These are phyloP conservation scores for Drosophila orena DNA, from an alignment of 1,140 invertebrate species.

Conservation along the genomic window DNA sequence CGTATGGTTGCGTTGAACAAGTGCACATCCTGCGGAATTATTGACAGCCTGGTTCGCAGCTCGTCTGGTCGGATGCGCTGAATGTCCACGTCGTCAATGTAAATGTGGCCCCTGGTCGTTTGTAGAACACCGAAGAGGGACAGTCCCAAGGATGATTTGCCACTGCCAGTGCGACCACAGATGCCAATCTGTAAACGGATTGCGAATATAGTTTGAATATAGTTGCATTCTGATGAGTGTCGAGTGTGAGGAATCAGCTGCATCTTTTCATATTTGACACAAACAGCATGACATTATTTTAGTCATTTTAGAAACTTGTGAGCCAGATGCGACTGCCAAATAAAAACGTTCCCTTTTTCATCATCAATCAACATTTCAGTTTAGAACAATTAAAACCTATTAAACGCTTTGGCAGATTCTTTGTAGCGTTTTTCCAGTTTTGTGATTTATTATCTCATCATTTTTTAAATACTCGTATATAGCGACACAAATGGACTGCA, in stretches of 20 bases:
- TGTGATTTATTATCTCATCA: constrained; percentile 34
- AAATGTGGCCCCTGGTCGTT: constrained; percentile 88
- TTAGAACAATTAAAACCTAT: constrained; percentile 38
- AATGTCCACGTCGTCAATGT: constrained; percentile 89
- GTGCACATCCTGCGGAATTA: constrained; percentile 96
- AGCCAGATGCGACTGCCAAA: background rate
- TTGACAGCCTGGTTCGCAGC: constrained; percentile 92
- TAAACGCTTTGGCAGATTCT: constrained; percentile 12
- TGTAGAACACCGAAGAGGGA: constrained; percentile 89
- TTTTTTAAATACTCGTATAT: constrained; percentile 17
- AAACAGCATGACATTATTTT: background rate
- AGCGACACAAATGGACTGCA: constrained; percentile 19
- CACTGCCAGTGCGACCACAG: constrained; percentile 92
- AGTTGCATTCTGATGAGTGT: constrained; percentile 3
- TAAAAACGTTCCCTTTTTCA: background rate
- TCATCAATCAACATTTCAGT: constrained; percentile 34
- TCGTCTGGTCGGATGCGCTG: constrained; percentile 88
- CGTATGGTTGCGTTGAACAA: constrained; percentile 95
- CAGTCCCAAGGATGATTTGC: constrained; percentile 91
- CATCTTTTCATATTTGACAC: constrained; percentile 3
- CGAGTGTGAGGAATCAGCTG: background rate
- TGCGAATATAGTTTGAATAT: constrained; percentile 24
- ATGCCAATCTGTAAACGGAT: constrained; percentile 88
- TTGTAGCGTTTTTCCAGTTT: constrained; percentile 9
- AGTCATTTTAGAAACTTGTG: background rate